Evolutionary conservation across 2,888 invertebrate species (phyloP).

Genomic region (Phyllotreta cruciferae): DNA sequence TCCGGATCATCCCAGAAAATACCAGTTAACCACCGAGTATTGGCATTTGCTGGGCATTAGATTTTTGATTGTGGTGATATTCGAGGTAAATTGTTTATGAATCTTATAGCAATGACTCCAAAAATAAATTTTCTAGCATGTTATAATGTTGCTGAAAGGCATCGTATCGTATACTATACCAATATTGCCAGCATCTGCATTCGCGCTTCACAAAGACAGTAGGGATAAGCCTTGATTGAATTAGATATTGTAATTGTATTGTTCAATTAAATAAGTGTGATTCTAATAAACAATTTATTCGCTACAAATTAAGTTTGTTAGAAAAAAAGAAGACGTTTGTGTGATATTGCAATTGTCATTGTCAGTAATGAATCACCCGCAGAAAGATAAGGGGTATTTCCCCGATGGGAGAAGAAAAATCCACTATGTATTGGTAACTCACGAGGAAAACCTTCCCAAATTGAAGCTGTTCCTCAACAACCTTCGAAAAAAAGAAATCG

Average conservation of each 20-base stretch:
- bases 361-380: not conserved
- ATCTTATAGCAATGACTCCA: not conserved
- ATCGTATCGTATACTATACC: slow-evolving; percentile 69
- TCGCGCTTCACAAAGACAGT: slow-evolving; percentile 37
- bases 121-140: slow-evolving; percentile 57
- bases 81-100: slow-evolving; percentile 60
- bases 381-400: slow-evolving; percentile 61
- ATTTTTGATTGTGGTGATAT: slow-evolving; percentile 66
- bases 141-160: slow-evolving; percentile 67
- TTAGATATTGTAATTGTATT: no score
- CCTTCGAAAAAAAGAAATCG: slow-evolving; percentile 36
- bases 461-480: slow-evolving; percentile 34
- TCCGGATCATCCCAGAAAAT: slow-evolving; percentile 48
- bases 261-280: not conserved
- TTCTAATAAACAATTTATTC: slow-evolving; percentile 9
- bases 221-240: slow-evolving; percentile 2
- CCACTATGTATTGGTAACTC: slow-evolving; percentile 38
- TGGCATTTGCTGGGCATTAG: slow-evolving; percentile 66
- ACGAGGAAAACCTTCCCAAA: slow-evolving; percentile 28
- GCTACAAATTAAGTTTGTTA: not conserved
- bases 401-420: slow-evolving; percentile 24
- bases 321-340: not conserved
- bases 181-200: slow-evolving; percentile 63
- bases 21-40: slow-evolving; percentile 60
- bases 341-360: not conserved